phyloP scores from a whole-genome alignment of 2,888 invertebrate species.

The Dastarcus helophoroides region DNA sequence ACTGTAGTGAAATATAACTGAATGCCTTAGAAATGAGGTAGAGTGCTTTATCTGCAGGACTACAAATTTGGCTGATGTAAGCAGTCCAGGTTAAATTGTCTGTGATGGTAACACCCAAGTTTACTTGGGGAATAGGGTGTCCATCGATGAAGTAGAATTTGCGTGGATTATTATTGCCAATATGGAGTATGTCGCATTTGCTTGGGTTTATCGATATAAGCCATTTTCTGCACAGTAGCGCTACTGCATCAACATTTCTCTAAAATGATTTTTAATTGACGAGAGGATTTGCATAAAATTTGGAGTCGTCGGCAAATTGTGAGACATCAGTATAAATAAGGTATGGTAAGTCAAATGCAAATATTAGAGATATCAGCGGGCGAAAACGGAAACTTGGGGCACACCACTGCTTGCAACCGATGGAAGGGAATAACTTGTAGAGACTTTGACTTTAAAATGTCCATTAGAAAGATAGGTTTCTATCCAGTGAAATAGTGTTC shows the following conservation, averaged over 20 bases:
- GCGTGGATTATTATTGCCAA: constrained; percentile 4
- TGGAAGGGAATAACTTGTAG: background rate
- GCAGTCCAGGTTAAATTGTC: constrained; percentile 1
- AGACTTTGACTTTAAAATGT: constrained; percentile 3
- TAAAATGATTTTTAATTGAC: background rate
- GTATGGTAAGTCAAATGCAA: background rate
- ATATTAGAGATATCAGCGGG: constrained; percentile 1
- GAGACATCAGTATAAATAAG: background rate
- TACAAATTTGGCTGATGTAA: too few relatives aligned
- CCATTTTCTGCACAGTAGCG: background rate
- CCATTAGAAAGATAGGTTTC: constrained; percentile 2
- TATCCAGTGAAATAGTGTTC: constrained; percentile 1
- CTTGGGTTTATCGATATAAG: constrained; percentile 2
- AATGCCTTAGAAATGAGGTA: too few relatives aligned
- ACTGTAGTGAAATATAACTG: too few relatives aligned
- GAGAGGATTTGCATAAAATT: constrained; percentile 1
- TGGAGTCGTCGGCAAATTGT: constrained; percentile 3
- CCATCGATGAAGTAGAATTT: background rate
- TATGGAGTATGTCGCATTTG: background rate
- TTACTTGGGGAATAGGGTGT: too few relatives aligned
- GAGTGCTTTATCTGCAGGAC: too few relatives aligned
- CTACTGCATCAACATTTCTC: background rate
- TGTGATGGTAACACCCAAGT: constrained; percentile 1
- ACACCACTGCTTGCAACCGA: constrained; percentile 3
- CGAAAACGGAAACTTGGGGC: constrained; percentile 3